Evolutionary conservation across 2,113 vertebrate genomes (phyloP).

Genomic region (Hippocampus comes): DNA sequence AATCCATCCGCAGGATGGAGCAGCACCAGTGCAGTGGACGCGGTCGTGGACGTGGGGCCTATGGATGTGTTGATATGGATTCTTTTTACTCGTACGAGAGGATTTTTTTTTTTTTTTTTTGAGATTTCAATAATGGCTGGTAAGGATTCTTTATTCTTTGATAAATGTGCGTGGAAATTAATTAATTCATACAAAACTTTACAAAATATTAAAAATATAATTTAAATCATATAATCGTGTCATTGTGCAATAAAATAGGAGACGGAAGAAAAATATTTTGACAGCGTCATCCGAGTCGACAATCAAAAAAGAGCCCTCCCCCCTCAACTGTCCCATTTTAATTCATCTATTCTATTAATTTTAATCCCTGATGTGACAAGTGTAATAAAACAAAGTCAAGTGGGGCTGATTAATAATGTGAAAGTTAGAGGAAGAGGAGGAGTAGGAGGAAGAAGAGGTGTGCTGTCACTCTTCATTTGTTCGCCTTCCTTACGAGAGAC

Average conservation of each 20-base stretch:
- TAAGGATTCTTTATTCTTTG: background rate
- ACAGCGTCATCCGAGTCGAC: background rate
- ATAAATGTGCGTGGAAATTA: background rate
- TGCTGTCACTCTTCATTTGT: slow-evolving; percentile 70
- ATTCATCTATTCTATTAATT: background rate
- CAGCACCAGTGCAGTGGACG: slow-evolving; percentile 32
- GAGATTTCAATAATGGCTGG: background rate
- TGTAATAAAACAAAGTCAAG: slow-evolving; percentile 8
- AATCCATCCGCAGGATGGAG: slow-evolving; percentile 19
- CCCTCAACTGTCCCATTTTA: background rate
- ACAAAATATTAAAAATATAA: background rate
- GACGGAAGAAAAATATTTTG: background rate
- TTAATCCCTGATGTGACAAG: slow-evolving; percentile 7
- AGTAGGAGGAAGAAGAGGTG: slow-evolving; percentile 50
- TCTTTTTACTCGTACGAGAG: background rate
- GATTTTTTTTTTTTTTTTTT: background rate
- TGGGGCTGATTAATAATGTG: slow-evolving; percentile 1
- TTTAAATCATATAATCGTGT: background rate
- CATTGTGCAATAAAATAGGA: background rate
- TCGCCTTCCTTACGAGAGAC: slow-evolving; percentile 32
- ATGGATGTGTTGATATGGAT: background rate
- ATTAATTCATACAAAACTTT: background rate
- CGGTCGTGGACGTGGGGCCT: background rate
- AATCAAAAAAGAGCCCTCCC: background rate
- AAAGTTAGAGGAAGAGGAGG: background rate